Evolutionary conservation across 2,888 invertebrate species (phyloP), one percentile per base, ranked within the genome.

Genomic region (Heteromurus nitidus): DNA sequence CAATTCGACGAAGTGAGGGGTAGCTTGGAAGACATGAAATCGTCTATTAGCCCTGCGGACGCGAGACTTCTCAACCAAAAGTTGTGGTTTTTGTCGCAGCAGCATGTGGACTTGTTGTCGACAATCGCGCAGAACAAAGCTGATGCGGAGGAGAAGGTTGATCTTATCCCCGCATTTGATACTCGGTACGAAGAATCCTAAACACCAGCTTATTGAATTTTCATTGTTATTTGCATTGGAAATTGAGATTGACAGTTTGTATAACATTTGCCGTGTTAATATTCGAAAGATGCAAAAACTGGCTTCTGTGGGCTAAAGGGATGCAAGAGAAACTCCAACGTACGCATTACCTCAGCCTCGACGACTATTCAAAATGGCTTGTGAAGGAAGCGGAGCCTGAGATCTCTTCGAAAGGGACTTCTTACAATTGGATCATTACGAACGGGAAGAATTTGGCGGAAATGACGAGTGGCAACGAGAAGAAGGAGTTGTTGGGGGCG

Each of bases 21-120:
- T 0, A 92, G 93, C 31, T 94, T 95, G 87, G 95, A 96, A 88
- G 94, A 95, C 89, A 90, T 96, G 2, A 95, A 95, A 87, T 95
- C 96, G 88, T 95, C 94, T 87, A 91, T 96, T 3, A 95, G 95
- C 88, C 95, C 95, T 0, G 92, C 93, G 62, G 96, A 96, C 88
- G 93, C 95, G 89, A 94, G 95, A 88, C 91, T 93, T 16, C 92
- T 96, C 64, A 93, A 93, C 86, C 96, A 96, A 88, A 92, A 92
- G 85, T 5, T 75, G 3, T 94, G 95, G 92, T 91, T 95, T 82
- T 89, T 96, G 70, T 92, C 93, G 89, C 95, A 96, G 88, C 94
- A 95, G 87, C 93, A 95, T 85, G 93, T 93, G 0, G 96, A 96
- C 86, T 89, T 96, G 1, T 94, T 95, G 87, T 94, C 95, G 87